Conservation (phyloP, 2,113 vertebrate genomes). For the Cairina moschata region DNA sequence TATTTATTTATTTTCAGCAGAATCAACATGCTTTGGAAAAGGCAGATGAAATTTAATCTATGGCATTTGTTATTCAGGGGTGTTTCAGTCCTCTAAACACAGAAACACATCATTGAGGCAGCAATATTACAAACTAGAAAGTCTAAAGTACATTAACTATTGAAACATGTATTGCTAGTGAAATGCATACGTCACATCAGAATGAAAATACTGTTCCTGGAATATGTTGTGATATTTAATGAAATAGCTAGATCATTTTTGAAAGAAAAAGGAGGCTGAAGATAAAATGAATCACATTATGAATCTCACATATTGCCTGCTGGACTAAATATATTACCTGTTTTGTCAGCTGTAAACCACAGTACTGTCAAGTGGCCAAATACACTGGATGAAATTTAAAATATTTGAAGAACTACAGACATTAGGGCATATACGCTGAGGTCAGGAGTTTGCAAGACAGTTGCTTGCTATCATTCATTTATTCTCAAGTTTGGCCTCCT, state of each 20-base stretch:
- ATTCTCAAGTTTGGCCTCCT: neutral
- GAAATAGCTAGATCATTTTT: neutral
- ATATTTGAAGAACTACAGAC: neutral
- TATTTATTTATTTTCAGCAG: neutral
- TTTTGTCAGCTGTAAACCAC: neutral
- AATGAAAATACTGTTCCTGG: neutral
- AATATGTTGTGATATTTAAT: neutral
- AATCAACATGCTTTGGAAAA: neutral
- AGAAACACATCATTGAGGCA: neutral
- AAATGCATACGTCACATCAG: neutral
- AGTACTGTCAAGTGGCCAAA: neutral
- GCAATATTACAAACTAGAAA: neutral
- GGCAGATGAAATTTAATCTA: neutral
- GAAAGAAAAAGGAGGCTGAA: neutral
- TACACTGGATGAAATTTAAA: neutral
- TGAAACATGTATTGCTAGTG: neutral
- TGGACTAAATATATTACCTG: neutral
- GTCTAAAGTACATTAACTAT: neutral
- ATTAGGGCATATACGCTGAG: rapidly evolving
- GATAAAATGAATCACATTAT: neutral
- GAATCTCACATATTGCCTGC: neutral
- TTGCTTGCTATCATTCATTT: neutral
- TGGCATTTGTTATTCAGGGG: neutral
- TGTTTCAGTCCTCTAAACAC: neutral
- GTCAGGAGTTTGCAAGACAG: neutral